Evolutionary conservation across 2,113 vertebrate species (phyloP), one percentile per base, ranked within the genome.

Genomic region (Malurus elegans): DNA sequence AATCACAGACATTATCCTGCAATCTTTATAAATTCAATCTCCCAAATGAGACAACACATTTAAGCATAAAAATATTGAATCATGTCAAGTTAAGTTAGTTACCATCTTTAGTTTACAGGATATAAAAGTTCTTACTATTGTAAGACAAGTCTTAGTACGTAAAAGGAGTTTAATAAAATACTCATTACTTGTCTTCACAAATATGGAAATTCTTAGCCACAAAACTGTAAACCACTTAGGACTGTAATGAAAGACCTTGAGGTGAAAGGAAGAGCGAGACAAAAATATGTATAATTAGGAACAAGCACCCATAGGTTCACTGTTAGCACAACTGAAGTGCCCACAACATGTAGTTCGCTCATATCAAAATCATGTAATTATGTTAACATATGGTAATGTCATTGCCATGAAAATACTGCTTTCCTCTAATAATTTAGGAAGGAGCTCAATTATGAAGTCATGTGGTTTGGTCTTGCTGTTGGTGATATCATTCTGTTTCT

Each of bases 1-100:
- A 73, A 87, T 85, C 44, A 85, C 31, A 91, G 16, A 42, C 21
- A 58, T 85, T 85, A 92, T 44, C 38, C 34, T 48, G 26, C 36
- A 87, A 88, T 89, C 73, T 79, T 84, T 89, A 64, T 73, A 72
- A 80, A 90, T 78, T 81, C 32, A 69, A 19, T 86, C 45, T 93
- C 51, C 64, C 69, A 92, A 83, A 91, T 44, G 73, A 69, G 51
- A 85, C n/a, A 91, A 79, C 12, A 56, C 2, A 36, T 80, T 66
- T 45, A 87, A 91, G 20, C 23, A 87, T 24, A 87, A 61, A 89
- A 74, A 23, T 7, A 38, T 50, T 89, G n/a, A 91, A 54, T 54
- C 38, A 51, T 28, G 61, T 18, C 44, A 7, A 6, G 12, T 26
- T 80, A 73, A 44, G 42, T 70, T 62, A 56, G 29, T 78, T 29